A percentile compares a stretch with the other conserved stretches of the same genome.
Conservation (phyloP, 1,140 invertebrate genomes). For the Lepidurus packardi region DNA sequence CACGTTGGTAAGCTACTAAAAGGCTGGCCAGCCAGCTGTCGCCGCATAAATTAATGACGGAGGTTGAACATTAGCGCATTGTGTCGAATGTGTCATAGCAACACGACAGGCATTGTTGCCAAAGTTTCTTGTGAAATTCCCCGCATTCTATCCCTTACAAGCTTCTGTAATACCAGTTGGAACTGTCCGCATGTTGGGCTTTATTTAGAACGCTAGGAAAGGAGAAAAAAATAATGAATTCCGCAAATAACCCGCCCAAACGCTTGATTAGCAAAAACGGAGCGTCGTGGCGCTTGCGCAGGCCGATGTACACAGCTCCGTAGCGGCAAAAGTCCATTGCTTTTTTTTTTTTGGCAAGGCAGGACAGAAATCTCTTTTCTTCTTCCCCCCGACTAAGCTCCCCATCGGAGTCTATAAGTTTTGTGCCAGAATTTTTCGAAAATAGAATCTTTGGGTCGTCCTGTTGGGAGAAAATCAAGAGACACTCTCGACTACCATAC, state of each 20-base stretch:
- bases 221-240: neutral
- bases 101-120: neutral
- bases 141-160: neutral
- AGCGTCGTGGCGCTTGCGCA: neutral
- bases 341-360: neutral
- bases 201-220: neutral
- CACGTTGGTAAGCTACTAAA: neutral
- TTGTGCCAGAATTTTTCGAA: neutral
- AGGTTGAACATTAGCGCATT: neutral
- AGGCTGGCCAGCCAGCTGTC: constrained; percentile 7
- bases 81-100: constrained; percentile 2
- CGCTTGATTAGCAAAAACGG: neutral
- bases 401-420: neutral
- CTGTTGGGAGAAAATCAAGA: neutral
- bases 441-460: neutral
- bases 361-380: neutral
- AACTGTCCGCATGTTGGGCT: neutral
- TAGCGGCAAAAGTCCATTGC: neutral
- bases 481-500: neutral
- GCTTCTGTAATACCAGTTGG: neutral
- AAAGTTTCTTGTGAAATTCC: neutral
- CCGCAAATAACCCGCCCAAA: neutral
- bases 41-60: constrained; percentile 21
- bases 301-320: neutral
- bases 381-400: neutral